phyloP scores from a whole-genome alignment of 2,113 vertebrate genomes.

The Notothenia coriiceps region DNA sequence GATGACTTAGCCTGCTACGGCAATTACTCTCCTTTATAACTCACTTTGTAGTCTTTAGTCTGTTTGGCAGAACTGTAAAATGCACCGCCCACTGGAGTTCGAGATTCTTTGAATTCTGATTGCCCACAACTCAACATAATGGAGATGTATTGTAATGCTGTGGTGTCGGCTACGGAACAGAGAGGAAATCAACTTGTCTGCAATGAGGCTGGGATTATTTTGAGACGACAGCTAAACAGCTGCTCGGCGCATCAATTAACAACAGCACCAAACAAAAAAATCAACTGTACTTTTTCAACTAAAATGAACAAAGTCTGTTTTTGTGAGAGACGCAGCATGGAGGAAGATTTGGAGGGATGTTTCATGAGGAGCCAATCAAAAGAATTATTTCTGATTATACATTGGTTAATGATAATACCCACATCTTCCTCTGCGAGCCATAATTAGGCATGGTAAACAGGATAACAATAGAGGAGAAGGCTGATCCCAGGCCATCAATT shows the following conservation, averaged over 20 bases:
- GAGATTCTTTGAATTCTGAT: slow-evolving; percentile 19
- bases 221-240: slow-evolving; percentile 74
- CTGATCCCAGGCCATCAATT: slow-evolving; percentile 81
- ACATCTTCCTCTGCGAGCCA: slow-evolving; percentile 73
- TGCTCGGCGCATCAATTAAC: slow-evolving; percentile 30
- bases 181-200: slow-evolving; percentile 51
- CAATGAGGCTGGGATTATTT: slow-evolving; percentile 67
- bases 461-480: slow-evolving; percentile 75
- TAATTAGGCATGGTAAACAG: slow-evolving; percentile 82
- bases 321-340: not conserved
- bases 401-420: slow-evolving; percentile 81
- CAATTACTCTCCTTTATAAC: slow-evolving; percentile 18
- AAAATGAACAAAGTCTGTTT: slow-evolving; percentile 4
- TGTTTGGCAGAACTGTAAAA: not conserved
- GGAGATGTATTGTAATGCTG: not conserved
- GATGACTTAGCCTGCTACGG: not conserved
- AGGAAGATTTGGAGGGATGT: slow-evolving; percentile 29
- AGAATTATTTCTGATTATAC: slow-evolving; percentile 83
- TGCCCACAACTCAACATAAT: slow-evolving; percentile 11
- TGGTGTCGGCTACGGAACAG: slow-evolving; percentile 6
- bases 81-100: slow-evolving; percentile 1
- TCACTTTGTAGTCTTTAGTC: not conserved
- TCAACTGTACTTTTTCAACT: not conserved
- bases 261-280: not conserved
- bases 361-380: slow-evolving; percentile 71